Evolutionary conservation across 2,888 invertebrate species (phyloP), one percentile per base, ranked within the genome.

Genomic region (Aleiodes leptofemur): DNA sequence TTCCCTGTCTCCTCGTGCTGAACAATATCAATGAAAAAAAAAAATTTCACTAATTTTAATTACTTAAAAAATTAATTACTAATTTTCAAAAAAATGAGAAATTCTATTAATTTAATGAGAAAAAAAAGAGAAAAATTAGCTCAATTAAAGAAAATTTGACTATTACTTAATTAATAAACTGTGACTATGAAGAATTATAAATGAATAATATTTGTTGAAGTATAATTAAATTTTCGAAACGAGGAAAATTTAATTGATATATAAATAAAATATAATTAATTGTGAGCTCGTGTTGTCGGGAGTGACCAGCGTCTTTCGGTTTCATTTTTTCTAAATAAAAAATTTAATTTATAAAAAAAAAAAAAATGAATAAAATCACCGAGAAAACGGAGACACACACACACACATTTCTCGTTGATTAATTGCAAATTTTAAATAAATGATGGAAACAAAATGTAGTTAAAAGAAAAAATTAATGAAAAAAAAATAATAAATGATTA

Each of bases 401-500:
- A 43, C 43, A 43, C 11, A 43, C 8, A 43, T 43, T 61, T 61
- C 59, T 59, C 59, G n/a, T 6, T 59, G 31, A 59, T 59, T 43
- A 43, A 23, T 23, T 43, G 9, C 8, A 43, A n/a, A 64, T n/a
- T 64, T 43, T 43, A 64, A 61, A 23, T n/a, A 50, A 48, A 38
- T 72, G n/a, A 50, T 56, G 43, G 43, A 57, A 13, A 53, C 13
- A 16, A 16, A 23, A 43, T 14, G 14, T 66, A 7, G 69, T 23
- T 9, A n/a, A 74, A 57, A 14, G n/a, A n/a, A 34, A 68, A 48
- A 14, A 61, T 61, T 68, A 53, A 59, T 53, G 59, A 69, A 64
- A 72, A 73, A 69, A 72, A 71, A 78, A n/a, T n/a, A n/a, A n/a
- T n/a, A 55, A 51, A 31, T 57, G 69, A 76, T 72, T 76, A 77